Conservation (phyloP, 1,140 invertebrate genomes). For the Xylocopa sonorina region DNA sequence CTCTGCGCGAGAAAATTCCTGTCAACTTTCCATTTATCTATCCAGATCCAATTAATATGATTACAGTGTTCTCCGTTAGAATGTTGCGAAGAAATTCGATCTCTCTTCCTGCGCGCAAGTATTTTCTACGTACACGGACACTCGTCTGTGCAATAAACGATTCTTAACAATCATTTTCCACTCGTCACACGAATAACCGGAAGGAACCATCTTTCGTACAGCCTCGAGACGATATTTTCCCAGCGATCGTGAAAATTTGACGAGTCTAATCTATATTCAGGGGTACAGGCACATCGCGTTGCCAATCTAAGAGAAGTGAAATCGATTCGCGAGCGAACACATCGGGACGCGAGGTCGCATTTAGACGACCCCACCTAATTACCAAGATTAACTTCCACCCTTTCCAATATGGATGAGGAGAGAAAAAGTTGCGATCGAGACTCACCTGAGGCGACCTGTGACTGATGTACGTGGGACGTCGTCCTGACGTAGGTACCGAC, state of each 20-base stretch:
- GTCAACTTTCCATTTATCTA: too few relatives aligned
- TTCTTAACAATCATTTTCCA: not conserved
- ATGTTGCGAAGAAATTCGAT: too few relatives aligned
- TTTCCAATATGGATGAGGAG: constrained; percentile 51
- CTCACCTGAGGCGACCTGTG: constrained; percentile 71
- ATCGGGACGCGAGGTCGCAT: not conserved
- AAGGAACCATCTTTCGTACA: not conserved
- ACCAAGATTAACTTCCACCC: constrained; percentile 49
- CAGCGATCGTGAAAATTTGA: not conserved
- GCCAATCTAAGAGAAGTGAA: not conserved
- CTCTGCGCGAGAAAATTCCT: not conserved
- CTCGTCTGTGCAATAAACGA: too few relatives aligned
- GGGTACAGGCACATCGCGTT: not conserved
- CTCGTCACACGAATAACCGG: not conserved
- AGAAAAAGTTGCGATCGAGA: constrained; percentile 38
- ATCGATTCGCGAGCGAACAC: not conserved
- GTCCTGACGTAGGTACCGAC: constrained; percentile 67
- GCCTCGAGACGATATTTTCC: not conserved
- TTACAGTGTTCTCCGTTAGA: too few relatives aligned
- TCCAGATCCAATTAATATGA: too few relatives aligned
- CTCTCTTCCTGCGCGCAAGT: too few relatives aligned
- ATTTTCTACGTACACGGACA: too few relatives aligned
- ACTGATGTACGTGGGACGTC: constrained; percentile 76
- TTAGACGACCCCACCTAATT: constrained; percentile 65
- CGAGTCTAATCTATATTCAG: not conserved